These are phyloP conservation scores for Moxostoma hubbsi DNA, from an alignment of 2,797 vertebrate species.

Conservation along the genomic window DNA sequence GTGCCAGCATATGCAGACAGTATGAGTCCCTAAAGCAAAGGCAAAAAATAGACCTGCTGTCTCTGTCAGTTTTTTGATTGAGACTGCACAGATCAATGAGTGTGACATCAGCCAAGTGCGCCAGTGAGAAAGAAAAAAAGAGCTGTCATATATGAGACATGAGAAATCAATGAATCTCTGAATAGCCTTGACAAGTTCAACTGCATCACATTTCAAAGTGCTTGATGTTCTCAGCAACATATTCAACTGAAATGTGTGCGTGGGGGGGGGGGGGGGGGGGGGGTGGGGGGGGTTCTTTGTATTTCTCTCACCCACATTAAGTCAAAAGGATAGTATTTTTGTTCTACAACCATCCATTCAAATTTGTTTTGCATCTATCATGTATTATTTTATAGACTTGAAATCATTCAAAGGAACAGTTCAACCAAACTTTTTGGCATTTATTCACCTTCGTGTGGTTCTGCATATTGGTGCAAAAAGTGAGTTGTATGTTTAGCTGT, in stretches of 20 bases:
- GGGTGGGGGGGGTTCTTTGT: too few relatives aligned
- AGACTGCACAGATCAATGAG: constrained; percentile 52
- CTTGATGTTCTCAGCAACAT: constrained; percentile 1
- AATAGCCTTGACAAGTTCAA: constrained; percentile 32
- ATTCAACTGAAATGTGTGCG: too few relatives aligned
- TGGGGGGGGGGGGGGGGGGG: too few relatives aligned
- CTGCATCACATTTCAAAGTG: constrained; percentile 5
- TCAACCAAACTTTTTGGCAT: neutral
- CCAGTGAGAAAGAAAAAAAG: constrained; percentile 34
- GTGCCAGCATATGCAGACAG: constrained; percentile 21
- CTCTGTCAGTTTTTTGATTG: constrained; percentile 47
- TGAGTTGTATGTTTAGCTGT: too few relatives aligned
- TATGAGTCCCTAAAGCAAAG: constrained; percentile 35
- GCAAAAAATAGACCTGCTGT: constrained; percentile 42
- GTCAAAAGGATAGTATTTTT: too few relatives aligned
- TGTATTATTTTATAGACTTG: too few relatives aligned
- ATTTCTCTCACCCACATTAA: too few relatives aligned
- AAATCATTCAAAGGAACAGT: neutral
- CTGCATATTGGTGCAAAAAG: too few relatives aligned
- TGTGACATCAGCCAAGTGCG: constrained; percentile 28
- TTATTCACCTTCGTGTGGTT: too few relatives aligned
- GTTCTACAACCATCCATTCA: too few relatives aligned
- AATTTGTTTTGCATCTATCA: too few relatives aligned
- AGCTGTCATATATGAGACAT: constrained; percentile 35
- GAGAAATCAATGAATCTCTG: constrained; percentile 37